phyloP scores from a whole-genome alignment of 2,113 vertebrate genomes.

The Carollia perspicillata region DNA sequence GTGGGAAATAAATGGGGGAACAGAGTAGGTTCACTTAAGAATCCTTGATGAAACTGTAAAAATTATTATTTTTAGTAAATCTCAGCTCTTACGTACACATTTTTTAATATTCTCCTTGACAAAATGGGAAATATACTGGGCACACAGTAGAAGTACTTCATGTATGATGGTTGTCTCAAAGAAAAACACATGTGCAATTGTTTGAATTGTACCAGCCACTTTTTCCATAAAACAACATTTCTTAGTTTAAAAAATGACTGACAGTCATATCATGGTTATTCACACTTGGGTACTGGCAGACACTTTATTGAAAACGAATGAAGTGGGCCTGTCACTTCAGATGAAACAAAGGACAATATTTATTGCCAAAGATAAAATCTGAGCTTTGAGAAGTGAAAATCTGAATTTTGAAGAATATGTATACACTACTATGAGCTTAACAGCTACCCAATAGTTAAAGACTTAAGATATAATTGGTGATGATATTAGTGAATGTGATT shows the following conservation, averaged over 20 bases:
- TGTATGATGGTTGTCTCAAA: not conserved
- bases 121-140: not conserved
- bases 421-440: not conserved
- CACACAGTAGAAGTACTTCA: not conserved
- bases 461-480: not conserved
- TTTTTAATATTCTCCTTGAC: not conserved
- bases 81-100: not conserved
- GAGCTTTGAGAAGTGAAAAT: slow-evolving; percentile 17
- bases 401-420: not conserved
- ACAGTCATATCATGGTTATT: not conserved
- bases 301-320: slow-evolving; percentile 8
- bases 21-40: not conserved
- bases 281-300: not conserved
- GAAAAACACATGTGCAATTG: not conserved
- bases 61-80: not conserved
- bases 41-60: not conserved
- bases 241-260: not conserved
- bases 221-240: not conserved
- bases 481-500: not conserved
- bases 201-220: not conserved
- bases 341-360: not conserved
- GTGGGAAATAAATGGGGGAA: accelerated
- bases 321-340: not conserved
- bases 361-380: not conserved
- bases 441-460: not conserved